A percentile compares a stretch with the other conserved stretches of the same genome.
phyloP scores from a whole-genome alignment of 2,113 vertebrate species.

The Leuciscus idus region DNA sequence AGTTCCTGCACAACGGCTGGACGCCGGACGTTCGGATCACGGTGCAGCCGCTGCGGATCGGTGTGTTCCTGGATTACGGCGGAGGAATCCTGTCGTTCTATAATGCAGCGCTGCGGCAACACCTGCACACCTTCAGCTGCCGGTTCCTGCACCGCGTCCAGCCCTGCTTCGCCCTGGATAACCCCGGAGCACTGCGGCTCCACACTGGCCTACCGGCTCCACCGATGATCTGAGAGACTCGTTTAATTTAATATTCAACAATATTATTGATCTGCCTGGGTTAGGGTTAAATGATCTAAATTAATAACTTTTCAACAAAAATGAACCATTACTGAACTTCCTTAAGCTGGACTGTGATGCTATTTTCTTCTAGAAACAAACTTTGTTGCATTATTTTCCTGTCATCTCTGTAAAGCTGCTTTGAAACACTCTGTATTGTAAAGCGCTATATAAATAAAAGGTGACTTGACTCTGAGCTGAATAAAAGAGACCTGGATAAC shows the following conservation, averaged over 20 bases:
- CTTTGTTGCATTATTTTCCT: no score
- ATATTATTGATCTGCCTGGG: no score
- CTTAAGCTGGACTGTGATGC: no score
- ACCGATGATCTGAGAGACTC: no score
- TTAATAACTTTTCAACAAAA: no score
- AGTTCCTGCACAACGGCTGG: slow-evolving; percentile 85
- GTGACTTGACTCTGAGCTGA: background rate
- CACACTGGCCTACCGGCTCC: slow-evolving; percentile 71
- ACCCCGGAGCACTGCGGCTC: slow-evolving; percentile 82
- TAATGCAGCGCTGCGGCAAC: slow-evolving; percentile 85
- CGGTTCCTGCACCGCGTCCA: slow-evolving; percentile 81
- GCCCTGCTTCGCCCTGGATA: slow-evolving; percentile 91
- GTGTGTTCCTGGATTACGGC: slow-evolving; percentile 87
- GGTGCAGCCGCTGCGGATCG: slow-evolving; percentile 73
- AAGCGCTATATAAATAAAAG: no score
- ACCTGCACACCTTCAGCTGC: slow-evolving; percentile 84
- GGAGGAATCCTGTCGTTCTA: slow-evolving; percentile 85
- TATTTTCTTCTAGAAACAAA: no score
- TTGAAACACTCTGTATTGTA: no score
- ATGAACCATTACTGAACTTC: no score
- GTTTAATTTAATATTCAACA: no score
- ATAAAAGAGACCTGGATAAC: background rate
- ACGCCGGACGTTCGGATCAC: slow-evolving; percentile 78
- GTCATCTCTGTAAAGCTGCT: no score
- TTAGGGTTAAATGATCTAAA: no score